A percentile compares a stretch with the other conserved stretches of the same genome.
phyloP scores from a whole-genome alignment of 2,113 vertebrate species.

The Castor canadensis region DNA sequence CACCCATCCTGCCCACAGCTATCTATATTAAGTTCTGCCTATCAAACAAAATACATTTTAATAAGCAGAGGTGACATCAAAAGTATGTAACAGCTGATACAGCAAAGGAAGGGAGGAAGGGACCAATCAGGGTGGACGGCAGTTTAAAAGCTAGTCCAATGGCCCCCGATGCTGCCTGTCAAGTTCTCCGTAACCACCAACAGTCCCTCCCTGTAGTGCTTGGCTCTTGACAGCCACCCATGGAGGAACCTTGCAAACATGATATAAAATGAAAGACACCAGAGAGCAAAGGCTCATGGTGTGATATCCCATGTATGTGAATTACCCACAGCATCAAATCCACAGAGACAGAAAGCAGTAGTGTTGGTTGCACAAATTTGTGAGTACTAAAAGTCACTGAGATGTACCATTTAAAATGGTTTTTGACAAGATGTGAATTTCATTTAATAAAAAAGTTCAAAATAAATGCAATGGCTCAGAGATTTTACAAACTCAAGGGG shows the following conservation, averaged over 20 bases:
- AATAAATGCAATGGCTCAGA: neutral
- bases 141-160: fast-evolving
- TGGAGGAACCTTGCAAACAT: neutral
- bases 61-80: neutral
- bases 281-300: neutral
- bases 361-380: no score
- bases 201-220: no score
- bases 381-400: neutral
- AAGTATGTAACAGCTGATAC: neutral
- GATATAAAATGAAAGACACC: neutral
- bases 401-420: neutral
- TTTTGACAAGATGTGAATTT: neutral
- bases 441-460: neutral
- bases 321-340: neutral
- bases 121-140: neutral
- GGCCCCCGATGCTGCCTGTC: neutral
- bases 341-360: neutral
- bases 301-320: fast-evolving
- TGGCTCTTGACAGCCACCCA: fast-evolving
- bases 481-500: neutral
- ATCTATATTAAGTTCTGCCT: neutral
- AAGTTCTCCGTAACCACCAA: no score
- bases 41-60: neutral
- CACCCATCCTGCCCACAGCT: neutral
- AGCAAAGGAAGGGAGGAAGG: neutral